phyloP scores from a whole-genome alignment of 2,797 vertebrate genomes.

The Dendrocincla fuliginosa region DNA sequence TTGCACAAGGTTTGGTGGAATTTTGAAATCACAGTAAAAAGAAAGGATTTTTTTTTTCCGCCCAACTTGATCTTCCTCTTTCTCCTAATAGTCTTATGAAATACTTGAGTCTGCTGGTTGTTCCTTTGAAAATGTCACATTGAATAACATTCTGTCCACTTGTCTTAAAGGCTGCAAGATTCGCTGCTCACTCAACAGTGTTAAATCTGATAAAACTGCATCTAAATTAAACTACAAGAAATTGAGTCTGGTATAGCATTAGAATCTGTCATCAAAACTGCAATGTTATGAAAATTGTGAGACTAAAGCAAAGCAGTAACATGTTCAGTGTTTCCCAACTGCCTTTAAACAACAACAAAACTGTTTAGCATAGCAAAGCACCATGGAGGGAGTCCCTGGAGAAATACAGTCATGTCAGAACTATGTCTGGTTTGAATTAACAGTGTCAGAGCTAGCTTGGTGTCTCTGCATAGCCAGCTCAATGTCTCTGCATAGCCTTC shows the following conservation, averaged over 20 bases:
- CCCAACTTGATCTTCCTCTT: not conserved
- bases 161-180: not conserved
- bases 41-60: not conserved
- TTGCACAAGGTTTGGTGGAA: not conserved
- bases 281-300: not conserved
- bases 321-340: not conserved
- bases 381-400: not conserved
- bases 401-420: not conserved
- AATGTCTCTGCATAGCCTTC: not conserved
- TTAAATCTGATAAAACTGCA: not conserved
- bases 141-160: not conserved
- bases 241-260: rapidly evolving
- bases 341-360: constrained; percentile 14
- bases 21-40: not conserved
- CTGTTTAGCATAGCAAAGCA: not conserved
- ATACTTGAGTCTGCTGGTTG: not conserved
- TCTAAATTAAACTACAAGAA: not conserved
- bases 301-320: not conserved
- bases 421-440: constrained; percentile 29
- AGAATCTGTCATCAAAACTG: not conserved
- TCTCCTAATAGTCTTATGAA: not conserved
- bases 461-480: not conserved
- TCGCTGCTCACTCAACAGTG: not conserved
- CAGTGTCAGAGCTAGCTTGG: not conserved
- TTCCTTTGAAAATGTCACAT: not conserved